A percentile compares a stretch with the other conserved stretches of the same genome.
Conservation (phyloP, 1,140 invertebrate species). For the Prorops nasuta region DNA sequence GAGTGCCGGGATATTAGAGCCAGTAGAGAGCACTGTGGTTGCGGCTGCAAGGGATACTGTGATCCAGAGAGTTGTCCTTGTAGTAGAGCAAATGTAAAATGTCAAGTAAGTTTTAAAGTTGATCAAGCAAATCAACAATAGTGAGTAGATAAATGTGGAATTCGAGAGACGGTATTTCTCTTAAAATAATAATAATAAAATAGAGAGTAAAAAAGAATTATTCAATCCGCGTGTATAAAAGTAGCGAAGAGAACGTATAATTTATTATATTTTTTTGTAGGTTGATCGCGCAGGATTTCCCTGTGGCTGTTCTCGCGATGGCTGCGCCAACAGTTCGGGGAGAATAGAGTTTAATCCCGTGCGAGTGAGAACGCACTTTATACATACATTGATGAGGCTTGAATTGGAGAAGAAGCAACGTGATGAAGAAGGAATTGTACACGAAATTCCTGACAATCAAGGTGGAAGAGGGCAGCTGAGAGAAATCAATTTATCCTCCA, state of each 20-base stretch:
- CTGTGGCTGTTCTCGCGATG: conserved; percentile 92
- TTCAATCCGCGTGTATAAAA: too few relatives aligned
- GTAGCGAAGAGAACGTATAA: conserved; percentile 5
- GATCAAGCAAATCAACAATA: background rate
- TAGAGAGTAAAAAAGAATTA: too few relatives aligned
- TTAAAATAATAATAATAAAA: too few relatives aligned
- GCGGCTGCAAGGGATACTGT: conserved; percentile 91
- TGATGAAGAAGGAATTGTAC: conserved; percentile 37
- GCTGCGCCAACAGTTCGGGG: conserved; percentile 89
- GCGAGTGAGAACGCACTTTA: conserved; percentile 94
- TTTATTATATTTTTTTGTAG: conserved; percentile 38
- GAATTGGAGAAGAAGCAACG: conserved; percentile 84
- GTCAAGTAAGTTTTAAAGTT: conserved; percentile 64
- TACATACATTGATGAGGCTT: conserved; percentile 93
- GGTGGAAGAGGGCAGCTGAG: conserved; percentile 45
- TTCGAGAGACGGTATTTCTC: too few relatives aligned
- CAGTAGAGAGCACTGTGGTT: conserved; percentile 93
- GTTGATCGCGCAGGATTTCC: conserved; percentile 95
- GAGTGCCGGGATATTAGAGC: conserved; percentile 89
- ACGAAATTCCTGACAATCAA: conserved; percentile 27
- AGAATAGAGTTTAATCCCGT: conserved; percentile 95
- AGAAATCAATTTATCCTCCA: conserved; percentile 58
- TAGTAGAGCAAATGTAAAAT: conserved; percentile 92
- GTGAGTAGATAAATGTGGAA: too few relatives aligned
- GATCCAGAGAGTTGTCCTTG: conserved; percentile 94